These are phyloP conservation scores for Hozukius guyotensis DNA, from an alignment of 2,797 vertebrate genomes.

Conservation along the genomic window DNA sequence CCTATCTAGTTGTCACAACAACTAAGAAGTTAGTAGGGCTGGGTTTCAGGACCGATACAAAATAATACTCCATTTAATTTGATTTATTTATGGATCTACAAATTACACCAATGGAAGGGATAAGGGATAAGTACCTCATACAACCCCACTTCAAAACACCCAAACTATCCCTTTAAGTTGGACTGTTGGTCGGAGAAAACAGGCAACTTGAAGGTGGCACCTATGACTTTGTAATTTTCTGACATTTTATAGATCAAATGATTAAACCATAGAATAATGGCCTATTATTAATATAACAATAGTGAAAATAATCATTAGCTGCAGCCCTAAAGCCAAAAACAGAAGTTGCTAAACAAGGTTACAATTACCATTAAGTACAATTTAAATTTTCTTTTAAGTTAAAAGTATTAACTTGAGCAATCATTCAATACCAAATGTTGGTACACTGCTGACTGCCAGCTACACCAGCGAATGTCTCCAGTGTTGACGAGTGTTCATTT, in stretches of 20 bases:
- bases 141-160: too few relatives aligned
- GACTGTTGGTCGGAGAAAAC: too few relatives aligned
- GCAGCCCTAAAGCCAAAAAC: too few relatives aligned
- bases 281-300: too few relatives aligned
- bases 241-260: too few relatives aligned
- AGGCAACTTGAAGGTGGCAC: too few relatives aligned
- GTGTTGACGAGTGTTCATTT: slow-evolving; percentile 19
- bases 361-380: neutral
- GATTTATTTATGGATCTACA: neutral
- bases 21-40: neutral
- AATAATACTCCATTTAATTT: neutral
- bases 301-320: too few relatives aligned
- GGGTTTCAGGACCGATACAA: neutral
- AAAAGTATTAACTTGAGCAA: neutral
- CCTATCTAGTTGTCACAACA: neutral
- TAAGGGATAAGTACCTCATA: too few relatives aligned
- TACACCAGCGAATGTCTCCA: slow-evolving; percentile 29
- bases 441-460: neutral
- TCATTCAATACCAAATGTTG: neutral
- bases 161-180: too few relatives aligned
- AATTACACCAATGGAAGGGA: neutral
- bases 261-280: too few relatives aligned
- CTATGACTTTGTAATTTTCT: too few relatives aligned
- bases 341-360: too few relatives aligned
- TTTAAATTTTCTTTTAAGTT: neutral